A percentile compares a stretch with the other conserved stretches of the same genome.
These are phyloP conservation scores for Chaenodraco wilsoni DNA, from an alignment of 2,797 vertebrate genomes.

Conservation along the genomic window DNA sequence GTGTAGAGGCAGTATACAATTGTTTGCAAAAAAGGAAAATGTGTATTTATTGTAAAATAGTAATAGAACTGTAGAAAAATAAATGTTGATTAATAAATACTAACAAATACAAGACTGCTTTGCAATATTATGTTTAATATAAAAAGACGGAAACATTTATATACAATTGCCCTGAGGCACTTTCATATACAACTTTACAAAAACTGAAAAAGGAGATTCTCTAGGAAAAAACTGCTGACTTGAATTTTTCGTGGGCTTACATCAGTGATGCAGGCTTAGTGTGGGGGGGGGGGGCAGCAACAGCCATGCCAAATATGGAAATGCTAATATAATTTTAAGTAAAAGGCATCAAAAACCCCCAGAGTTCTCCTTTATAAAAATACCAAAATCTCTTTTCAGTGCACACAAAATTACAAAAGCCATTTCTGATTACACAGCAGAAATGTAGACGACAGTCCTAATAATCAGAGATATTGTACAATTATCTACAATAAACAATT, in stretches of 20 bases:
- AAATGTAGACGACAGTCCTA: slow-evolving; percentile 84
- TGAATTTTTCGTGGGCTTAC: slow-evolving; percentile 44
- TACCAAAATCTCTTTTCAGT: slow-evolving; percentile 89
- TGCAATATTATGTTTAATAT: slow-evolving; percentile 81
- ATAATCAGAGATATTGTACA: slow-evolving; percentile 83
- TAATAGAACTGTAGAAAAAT: slow-evolving; percentile 32
- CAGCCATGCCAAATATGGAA: slow-evolving; percentile 70
- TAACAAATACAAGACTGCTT: slow-evolving; percentile 33
- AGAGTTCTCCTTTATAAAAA: slow-evolving; percentile 82
- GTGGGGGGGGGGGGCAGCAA: slow-evolving; percentile 53
- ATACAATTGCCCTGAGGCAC: slow-evolving; percentile 76
- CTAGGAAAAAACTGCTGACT: slow-evolving; percentile 54
- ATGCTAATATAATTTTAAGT: slow-evolving; percentile 55
- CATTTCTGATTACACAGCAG: slow-evolving; percentile 82
- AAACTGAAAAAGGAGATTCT: slow-evolving; percentile 73
- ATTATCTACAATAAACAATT: slow-evolving; percentile 85
- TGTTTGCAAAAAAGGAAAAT: slow-evolving; percentile 15
- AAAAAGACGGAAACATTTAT: slow-evolving; percentile 82
- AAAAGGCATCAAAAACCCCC: slow-evolving; percentile 68
- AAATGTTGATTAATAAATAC: slow-evolving; percentile 48
- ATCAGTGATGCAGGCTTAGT: slow-evolving; percentile 63
- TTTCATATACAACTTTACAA: slow-evolving; percentile 82
- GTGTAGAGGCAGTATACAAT: slow-evolving; percentile 14
- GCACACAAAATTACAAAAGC: slow-evolving; percentile 88
- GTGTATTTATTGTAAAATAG: slow-evolving; percentile 74